Base-by-base conservation (phyloP, 1,140 invertebrate genomes). In the Holcopasites calliopsidis region DNA sequence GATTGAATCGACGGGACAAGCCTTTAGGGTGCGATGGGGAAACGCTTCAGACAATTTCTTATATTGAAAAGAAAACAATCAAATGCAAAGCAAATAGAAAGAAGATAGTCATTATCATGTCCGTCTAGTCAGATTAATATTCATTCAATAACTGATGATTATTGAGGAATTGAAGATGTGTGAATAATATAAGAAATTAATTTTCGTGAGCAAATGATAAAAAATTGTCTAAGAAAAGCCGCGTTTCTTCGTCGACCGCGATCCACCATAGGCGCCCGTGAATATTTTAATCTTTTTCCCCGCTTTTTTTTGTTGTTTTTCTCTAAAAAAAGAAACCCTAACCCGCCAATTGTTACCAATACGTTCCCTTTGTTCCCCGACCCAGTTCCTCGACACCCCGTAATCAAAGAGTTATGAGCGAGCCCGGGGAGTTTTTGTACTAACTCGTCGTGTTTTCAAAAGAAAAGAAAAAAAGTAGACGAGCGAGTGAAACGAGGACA, bases 401-500 rank as follows among this genome's bases (percentile, higher is more conserved):
- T 54, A 79, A 79, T 83, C 13, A 76, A 74, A 72, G 49, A 69
- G 28, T 80, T 54, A 65, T 42, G 33, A 66, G 26, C 64, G 60
- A 72, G 54, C 5, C 21, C 66, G 82, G 78, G 74, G 65, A 84
- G 82, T 84, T 84, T 83, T 62, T 47, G 42, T 84, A 84, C 82
- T 84, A 84, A 84, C 74, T 80, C 64, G 65, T 83, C 61, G 72
- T 80, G 70, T 80, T 16, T 54, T 16, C 31, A 35, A 21, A 58
- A 35, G 35, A 18, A 35, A 35, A 0, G n/a, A 0, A 31, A 31
- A 62, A 71, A 23, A 80, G 76, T 84, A 83, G 82, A 70, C 70
- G 78, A 84, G 82, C 82, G 82, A 83, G 82, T 84, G 77, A 84
- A 84, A 84, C 82, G 82, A 84, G 77, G 23, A n/a, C n/a, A 64